Conservation (phyloP, 2,113 vertebrate genomes). For the Uropsilus gracilis region DNA sequence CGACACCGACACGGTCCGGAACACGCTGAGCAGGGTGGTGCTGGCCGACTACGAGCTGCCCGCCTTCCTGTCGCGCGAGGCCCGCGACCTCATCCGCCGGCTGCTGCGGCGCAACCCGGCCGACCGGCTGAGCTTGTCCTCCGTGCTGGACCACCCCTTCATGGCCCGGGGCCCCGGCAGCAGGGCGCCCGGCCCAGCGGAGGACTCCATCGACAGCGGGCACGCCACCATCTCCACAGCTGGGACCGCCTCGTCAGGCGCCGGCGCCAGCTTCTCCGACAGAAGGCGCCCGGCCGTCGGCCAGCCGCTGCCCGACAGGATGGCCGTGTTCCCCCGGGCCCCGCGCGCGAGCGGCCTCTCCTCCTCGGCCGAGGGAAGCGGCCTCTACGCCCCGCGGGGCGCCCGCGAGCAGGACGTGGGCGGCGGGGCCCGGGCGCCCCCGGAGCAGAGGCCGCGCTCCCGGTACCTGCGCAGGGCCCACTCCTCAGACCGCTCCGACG, state of each 20-base stretch:
- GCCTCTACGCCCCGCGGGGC: too few relatives aligned
- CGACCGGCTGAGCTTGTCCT: constrained; percentile 93
- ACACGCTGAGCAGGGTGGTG: constrained; percentile 95
- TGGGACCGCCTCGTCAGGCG: constrained; percentile 86
- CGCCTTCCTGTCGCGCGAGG: constrained; percentile 90
- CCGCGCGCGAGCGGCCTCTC: too few relatives aligned
- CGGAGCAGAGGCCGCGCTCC: constrained; percentile 90
- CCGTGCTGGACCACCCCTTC: constrained; percentile 95
- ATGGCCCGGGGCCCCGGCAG: constrained; percentile 90
- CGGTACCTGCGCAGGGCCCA: constrained; percentile 94
- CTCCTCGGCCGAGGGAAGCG: too few relatives aligned
- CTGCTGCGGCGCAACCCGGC: constrained; percentile 94
- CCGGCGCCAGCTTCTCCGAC: constrained; percentile 90
- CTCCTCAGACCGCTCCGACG: constrained; percentile 92
- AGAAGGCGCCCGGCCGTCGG: constrained; percentile 90
- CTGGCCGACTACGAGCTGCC: constrained; percentile 96
- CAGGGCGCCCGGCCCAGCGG: too few relatives aligned
- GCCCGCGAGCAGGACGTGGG: constrained; percentile 70
- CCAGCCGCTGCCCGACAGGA: constrained; percentile 93
- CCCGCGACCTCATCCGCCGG: constrained; percentile 94
- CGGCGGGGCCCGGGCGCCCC: constrained; percentile 77
- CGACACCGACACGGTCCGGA: constrained; percentile 96
- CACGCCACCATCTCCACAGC: constrained; percentile 97
- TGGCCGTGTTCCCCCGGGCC: constrained; percentile 87
- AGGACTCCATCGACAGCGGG: constrained; percentile 97